Conservation (phyloP, 2,888 invertebrate species). For the Endomychus coccineus region DNA sequence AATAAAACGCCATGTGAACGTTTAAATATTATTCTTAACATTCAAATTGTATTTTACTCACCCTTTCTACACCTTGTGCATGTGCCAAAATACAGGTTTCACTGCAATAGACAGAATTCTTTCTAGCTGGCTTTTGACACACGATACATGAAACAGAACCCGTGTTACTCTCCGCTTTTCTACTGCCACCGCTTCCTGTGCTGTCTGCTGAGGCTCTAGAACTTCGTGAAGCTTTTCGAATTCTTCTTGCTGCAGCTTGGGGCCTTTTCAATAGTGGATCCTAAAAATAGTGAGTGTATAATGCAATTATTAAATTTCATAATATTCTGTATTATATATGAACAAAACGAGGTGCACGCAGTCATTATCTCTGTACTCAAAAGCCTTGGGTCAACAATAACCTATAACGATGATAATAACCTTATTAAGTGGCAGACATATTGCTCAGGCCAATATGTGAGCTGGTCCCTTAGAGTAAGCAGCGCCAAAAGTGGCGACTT, state of each 20-base stretch:
- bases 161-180: constrained; percentile 14
- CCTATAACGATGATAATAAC: no score
- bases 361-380: no score
- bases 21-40: background rate
- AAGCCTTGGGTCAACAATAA: no score
- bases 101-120: constrained; percentile 83
- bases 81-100: constrained; percentile 80
- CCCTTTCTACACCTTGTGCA: constrained; percentile 60
- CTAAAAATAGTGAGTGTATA: constrained; percentile 24
- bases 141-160: constrained; percentile 56
- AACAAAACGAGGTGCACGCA: no score
- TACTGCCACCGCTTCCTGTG: constrained; percentile 23
- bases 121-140: constrained; percentile 66
- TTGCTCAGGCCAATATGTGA: no score
- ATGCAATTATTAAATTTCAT: no score
- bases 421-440: no score
- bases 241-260: constrained; percentile 38
- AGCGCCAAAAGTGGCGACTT: no score
- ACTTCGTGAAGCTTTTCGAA: constrained; percentile 38
- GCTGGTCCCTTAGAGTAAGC: no score
- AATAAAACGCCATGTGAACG: background rate
- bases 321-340: no score
- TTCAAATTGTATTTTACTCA: constrained; percentile 20
- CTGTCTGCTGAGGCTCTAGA: constrained; percentile 38
- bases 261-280: constrained; percentile 37